Evolutionary conservation across 2,888 invertebrate genomes (phyloP).

Genomic region (Unio pictorum): DNA sequence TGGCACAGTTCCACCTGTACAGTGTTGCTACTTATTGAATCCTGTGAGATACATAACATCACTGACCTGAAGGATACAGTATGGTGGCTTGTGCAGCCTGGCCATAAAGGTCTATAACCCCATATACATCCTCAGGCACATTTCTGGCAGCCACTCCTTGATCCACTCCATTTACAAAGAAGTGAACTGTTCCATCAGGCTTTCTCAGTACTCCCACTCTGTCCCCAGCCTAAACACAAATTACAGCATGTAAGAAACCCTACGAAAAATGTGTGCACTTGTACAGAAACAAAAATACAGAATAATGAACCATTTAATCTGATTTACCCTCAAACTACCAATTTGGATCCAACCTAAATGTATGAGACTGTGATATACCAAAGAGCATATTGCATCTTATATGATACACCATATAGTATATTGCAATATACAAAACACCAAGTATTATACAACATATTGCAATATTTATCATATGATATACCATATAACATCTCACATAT

Average conservation of each 20-base stretch:
- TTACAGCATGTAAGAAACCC: not conserved
- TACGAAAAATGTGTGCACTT: too few species aligned
- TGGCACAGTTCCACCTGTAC: slow-evolving; percentile 81
- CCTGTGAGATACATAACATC: too few species aligned
- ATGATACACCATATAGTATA: too few species aligned
- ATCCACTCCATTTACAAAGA: slow-evolving; percentile 90
- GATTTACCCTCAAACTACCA: not conserved
- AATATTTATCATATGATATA: too few species aligned
- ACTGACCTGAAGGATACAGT: slow-evolving; percentile 61
- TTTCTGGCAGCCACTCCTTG: slow-evolving; percentile 89
- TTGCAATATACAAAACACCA: too few species aligned
- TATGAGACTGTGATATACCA: too few species aligned
- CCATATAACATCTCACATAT: too few species aligned
- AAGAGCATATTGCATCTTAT: too few species aligned
- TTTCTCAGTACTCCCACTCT: slow-evolving; percentile 92
- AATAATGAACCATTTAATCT: not conserved
- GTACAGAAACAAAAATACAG: not conserved
- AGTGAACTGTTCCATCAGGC: slow-evolving; percentile 88
- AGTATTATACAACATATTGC: too few species aligned
- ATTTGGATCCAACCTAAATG: too few species aligned
- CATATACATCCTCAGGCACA: slow-evolving; percentile 88
- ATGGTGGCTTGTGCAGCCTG: slow-evolving; percentile 70
- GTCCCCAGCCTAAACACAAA: slow-evolving; percentile 83
- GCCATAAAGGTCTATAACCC: slow-evolving; percentile 92
- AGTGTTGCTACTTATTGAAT: too few species aligned